Conservation (phyloP, 1,140 invertebrate species). For the Caenorhabditis briggsae region DNA sequence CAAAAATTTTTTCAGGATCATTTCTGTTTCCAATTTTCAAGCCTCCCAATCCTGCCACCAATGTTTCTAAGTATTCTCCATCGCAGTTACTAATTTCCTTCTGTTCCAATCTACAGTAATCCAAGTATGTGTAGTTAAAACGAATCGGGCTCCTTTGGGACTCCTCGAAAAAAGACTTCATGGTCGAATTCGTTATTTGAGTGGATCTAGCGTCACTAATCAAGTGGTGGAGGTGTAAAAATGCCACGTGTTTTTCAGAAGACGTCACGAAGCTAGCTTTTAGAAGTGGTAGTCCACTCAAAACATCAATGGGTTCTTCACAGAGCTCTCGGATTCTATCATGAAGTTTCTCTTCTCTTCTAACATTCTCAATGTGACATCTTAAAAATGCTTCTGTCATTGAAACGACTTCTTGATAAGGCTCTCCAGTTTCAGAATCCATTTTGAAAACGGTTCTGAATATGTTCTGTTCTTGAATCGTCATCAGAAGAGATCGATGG, state of each 20-base stretch:
- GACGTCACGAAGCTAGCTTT: not conserved
- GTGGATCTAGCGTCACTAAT: slow-evolving; percentile 49
- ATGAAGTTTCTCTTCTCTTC: slow-evolving; percentile 13
- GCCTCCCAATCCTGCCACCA: not conserved
- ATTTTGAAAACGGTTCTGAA: slow-evolving; percentile 31
- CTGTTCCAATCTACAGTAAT: not conserved
- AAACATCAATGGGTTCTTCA: slow-evolving; percentile 19
- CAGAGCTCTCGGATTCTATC: not conserved
- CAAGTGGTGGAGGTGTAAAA: slow-evolving; percentile 51
- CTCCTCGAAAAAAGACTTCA: slow-evolving; percentile 8
- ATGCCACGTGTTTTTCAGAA: not conserved
- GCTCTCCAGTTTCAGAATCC: slow-evolving; percentile 33
- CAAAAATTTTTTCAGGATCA: not conserved
- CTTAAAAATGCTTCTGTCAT: slow-evolving; percentile 23
- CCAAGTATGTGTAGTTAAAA: not conserved
- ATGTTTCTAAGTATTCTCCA: not conserved
- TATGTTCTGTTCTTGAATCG: slow-evolving; percentile 8
- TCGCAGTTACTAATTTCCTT: not conserved
- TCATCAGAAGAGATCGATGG: slow-evolving; percentile 41
- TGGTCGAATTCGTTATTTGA: slow-evolving; percentile 16
- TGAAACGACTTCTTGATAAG: slow-evolving; percentile 11
- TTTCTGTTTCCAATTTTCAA: not conserved
- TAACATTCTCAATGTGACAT: not conserved
- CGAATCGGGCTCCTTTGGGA: not conserved
- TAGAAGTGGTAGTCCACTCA: not conserved